These are phyloP conservation scores for Strigamia crassipes DNA, from an alignment of 2,888 invertebrate species.

Conservation along the genomic window DNA sequence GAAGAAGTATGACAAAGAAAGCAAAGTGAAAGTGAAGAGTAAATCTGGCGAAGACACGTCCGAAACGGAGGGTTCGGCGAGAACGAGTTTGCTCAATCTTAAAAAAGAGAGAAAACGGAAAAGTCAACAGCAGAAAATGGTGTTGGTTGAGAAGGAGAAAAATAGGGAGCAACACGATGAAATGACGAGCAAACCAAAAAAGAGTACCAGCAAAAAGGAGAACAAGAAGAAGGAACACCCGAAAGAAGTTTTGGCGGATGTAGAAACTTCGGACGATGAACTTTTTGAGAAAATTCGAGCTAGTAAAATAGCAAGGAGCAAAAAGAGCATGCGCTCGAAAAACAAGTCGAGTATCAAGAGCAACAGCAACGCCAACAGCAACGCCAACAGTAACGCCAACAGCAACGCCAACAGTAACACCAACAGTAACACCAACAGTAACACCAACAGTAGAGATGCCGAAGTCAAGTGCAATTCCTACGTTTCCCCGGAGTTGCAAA, in stretches of 20 bases:
- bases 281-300: slow-evolving; percentile 50
- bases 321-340: slow-evolving; percentile 48
- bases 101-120: slow-evolving; percentile 46
- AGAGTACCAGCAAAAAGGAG: slow-evolving; percentile 43
- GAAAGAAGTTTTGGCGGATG: slow-evolving; percentile 49
- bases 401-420: slow-evolving; percentile 49
- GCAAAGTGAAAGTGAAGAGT: slow-evolving; percentile 68
- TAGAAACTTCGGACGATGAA: slow-evolving; percentile 52
- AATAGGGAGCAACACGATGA: background rate
- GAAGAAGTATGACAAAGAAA: slow-evolving; percentile 79
- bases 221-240: slow-evolving; percentile 50
- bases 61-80: slow-evolving; percentile 46
- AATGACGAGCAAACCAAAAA: slow-evolving; percentile 9
- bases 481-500: slow-evolving; percentile 44
- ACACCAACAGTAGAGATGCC: slow-evolving; percentile 48
- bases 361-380: slow-evolving; percentile 47
- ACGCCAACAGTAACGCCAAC: slow-evolving; percentile 50
- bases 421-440: slow-evolving; percentile 49
- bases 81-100: slow-evolving; percentile 38
- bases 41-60: slow-evolving; percentile 59
- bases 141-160: slow-evolving; percentile 43
- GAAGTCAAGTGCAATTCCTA: background rate
- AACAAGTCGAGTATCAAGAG: slow-evolving; percentile 51
- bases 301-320: slow-evolving; percentile 48
- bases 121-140: slow-evolving; percentile 31